Base-by-base conservation (phyloP, 2,113 vertebrate species). In the Oophaga pumilio region DNA sequence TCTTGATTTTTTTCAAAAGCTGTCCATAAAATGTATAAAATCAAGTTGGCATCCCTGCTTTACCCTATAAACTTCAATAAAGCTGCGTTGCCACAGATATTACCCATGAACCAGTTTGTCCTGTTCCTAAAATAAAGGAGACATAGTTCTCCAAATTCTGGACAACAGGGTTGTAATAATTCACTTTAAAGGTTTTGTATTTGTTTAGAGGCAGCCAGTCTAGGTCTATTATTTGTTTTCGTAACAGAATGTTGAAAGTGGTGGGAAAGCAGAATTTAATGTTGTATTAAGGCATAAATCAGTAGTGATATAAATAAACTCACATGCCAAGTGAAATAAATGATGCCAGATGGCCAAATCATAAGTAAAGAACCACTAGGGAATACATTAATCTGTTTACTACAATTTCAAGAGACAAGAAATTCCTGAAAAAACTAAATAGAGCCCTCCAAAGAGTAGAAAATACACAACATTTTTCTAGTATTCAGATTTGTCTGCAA, bases 321-420 rank as follows among this genome's bases (percentile, higher is more conserved):
- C 17, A 52, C 57, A 76, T 76, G 56, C 22, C 57, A 85, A 76
- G 84, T 77, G 59, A 85, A 77, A 85, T 76, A 85, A 85, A 85
- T 85, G 71, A 85, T 85, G 52, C 26, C 84, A 85, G 84, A 85
- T 85, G 84, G 84, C 9, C 57, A 76, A 52, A 76, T 62, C 22
- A 9, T 85, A 77, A 85, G 73, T 50, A n/a, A 76, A 85, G 43
- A 85, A 60, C 17, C 57, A 64, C 84, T 64, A 24, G 57, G 43
- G 84, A 62, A 49, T 85, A 26, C 17, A 85, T 73, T 59, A 74
- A 60, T 43, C 59, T 76, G 84, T 76, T 76, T 64, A 76, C 62
- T 76, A 64, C 56, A 85, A 22, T 77, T 85, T 26, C 56, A 76
- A 62, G 9, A 59, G 69, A 85, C 56, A 62, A 62, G 71, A 60